Conservation (phyloP, 2,888 invertebrate species). For the Craniophora ligustri region DNA sequence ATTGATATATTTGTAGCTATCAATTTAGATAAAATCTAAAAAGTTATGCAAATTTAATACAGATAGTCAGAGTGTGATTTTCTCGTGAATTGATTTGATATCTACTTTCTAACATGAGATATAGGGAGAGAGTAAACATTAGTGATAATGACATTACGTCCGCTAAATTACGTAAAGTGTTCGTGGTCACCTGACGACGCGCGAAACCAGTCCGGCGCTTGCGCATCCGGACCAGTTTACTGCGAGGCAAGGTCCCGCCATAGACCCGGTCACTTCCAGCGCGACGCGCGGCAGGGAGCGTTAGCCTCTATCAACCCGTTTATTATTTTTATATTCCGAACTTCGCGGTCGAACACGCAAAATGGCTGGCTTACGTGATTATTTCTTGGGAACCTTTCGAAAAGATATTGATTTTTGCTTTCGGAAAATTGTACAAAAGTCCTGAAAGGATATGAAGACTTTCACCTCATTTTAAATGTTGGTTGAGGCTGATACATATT, state of each 20-base stretch:
- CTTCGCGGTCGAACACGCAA: conserved; percentile 55
- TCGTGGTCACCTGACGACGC: conserved; percentile 67
- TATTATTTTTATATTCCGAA: conserved; percentile 65
- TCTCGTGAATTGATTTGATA: conserved; percentile 17
- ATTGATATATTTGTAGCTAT: no score
- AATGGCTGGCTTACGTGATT: conserved; percentile 49
- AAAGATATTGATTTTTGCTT: background rate
- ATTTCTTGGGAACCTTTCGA: conserved; percentile 15
- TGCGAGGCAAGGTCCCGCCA: conserved; percentile 80
- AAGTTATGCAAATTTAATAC: conserved; percentile 31
- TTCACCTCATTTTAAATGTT: background rate
- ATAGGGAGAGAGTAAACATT: conserved; percentile 46
- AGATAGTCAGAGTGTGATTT: conserved; percentile 28
- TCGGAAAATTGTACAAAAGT: background rate
- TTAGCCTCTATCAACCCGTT: conserved; percentile 67
- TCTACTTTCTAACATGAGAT: conserved; percentile 37
- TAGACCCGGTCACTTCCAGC: conserved; percentile 62
- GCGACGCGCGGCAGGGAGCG: conserved; percentile 55
- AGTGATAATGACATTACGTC: conserved; percentile 63
- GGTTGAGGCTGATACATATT: no score
- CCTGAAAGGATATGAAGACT: background rate
- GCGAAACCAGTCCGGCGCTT: conserved; percentile 71
- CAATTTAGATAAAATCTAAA: conserved; percentile 4
- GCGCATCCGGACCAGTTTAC: conserved; percentile 55
- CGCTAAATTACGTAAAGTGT: conserved; percentile 74